These are phyloP conservation scores for Acleris sparsana DNA, from an alignment of 2,888 invertebrate species.

Conservation along the genomic window DNA sequence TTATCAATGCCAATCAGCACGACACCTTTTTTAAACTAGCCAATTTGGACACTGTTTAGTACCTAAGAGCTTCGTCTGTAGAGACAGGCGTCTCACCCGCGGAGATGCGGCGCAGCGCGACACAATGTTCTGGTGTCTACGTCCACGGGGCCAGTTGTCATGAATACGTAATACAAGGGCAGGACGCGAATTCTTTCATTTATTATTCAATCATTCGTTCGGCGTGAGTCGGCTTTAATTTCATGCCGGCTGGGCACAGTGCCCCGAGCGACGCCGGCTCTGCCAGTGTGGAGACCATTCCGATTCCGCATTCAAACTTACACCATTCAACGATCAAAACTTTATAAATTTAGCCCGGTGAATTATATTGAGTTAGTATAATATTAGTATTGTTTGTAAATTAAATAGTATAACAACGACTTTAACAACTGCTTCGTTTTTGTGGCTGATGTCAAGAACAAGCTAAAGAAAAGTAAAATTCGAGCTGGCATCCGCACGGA, in stretches of 20 bases:
- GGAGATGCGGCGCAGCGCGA: constrained; percentile 21
- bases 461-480: too few species aligned
- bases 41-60: too few species aligned
- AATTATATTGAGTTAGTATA: too few species aligned
- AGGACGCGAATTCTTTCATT: constrained; percentile 83
- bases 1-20: too few species aligned
- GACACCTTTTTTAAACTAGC: too few species aligned
- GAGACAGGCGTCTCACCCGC: background rate
- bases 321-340: constrained; percentile 26
- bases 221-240: constrained; percentile 83
- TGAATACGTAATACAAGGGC: constrained; percentile 83
- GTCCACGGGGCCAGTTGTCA: constrained; percentile 64
- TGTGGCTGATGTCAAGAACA: too few species aligned
- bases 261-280: constrained; percentile 63
- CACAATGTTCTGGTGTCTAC: constrained; percentile 30
- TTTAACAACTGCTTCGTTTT: too few species aligned
- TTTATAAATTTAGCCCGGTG: background rate
- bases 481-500: constrained; percentile 21
- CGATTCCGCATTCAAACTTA: constrained; percentile 51
- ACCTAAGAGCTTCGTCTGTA: too few species aligned
- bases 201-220: constrained; percentile 84
- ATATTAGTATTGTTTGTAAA: too few species aligned
- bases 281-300: constrained; percentile 64
- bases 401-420: too few species aligned
- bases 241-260: constrained; percentile 82